Percentiles rank a stretch among this genome's conserved stretches.
Conservation (phyloP, 2,797 vertebrate species). For the Tragopan temminckii region DNA sequence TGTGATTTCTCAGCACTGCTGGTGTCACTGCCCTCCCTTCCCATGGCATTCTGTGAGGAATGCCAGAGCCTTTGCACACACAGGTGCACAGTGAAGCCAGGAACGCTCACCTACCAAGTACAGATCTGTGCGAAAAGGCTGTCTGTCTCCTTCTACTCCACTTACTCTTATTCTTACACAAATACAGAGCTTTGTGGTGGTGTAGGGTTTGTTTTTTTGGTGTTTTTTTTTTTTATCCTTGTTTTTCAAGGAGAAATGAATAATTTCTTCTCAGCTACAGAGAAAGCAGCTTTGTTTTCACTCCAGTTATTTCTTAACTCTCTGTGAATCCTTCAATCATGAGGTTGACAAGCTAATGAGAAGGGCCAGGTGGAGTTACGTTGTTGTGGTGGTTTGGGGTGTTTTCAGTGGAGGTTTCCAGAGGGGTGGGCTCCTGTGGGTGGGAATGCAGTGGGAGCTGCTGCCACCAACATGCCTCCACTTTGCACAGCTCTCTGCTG, state of each 20-base stretch:
- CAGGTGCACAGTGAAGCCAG: neutral
- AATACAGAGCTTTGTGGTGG: neutral
- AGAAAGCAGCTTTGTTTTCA: neutral
- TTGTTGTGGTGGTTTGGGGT: neutral
- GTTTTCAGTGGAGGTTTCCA: neutral
- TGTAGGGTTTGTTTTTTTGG: neutral
- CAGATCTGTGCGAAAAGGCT: neutral
- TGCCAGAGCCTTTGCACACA: neutral
- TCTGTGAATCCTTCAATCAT: neutral
- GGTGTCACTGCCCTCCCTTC: neutral
- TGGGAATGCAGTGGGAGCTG: neutral
- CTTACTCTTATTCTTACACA: slow-evolving; percentile 37
- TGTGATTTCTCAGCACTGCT: neutral
- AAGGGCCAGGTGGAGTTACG: accelerated
- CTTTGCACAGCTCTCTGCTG: neutral
- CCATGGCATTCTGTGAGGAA: neutral
- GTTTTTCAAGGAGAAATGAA: neutral
- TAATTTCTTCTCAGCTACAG: neutral
- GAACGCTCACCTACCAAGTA: neutral
- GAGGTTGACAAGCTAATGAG: neutral
- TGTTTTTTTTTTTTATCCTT: no score
- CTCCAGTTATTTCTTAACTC: neutral
- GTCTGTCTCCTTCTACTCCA: neutral
- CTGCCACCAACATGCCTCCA: no score
- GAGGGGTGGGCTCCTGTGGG: neutral